Percentiles rank a stretch among this genome's conserved stretches.
Evolutionary conservation across 2,797 vertebrate species (phyloP).

Genomic region (Enteromius afrohamiltoni): DNA sequence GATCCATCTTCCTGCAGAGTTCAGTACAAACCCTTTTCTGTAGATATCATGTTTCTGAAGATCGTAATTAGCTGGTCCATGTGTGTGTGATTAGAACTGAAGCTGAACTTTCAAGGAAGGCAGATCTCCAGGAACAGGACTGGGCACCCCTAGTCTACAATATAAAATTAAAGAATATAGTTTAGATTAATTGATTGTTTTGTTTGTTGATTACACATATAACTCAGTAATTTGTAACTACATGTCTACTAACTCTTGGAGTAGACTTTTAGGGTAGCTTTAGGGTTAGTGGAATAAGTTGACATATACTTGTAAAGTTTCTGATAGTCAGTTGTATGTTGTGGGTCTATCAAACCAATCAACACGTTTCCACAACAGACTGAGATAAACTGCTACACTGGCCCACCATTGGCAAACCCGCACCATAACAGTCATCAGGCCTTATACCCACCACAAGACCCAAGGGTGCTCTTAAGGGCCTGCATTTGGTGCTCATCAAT

Average conservation of each 20-base stretch:
- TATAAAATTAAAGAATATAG: background rate
- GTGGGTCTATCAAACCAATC: background rate
- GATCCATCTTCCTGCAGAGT: background rate
- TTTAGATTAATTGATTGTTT: background rate
- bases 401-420: constrained; percentile 73
- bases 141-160: background rate
- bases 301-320: too few relatives aligned
- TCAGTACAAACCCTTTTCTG: background rate
- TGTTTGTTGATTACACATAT: too few relatives aligned
- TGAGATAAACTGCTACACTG: constrained; percentile 67
- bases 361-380: background rate
- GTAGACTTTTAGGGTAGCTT: too few relatives aligned
- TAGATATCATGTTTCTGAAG: background rate
- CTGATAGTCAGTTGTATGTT: too few relatives aligned
- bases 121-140: background rate
- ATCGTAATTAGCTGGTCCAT: background rate
- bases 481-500: constrained; percentile 64
- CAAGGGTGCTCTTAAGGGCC: constrained; percentile 47
- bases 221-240: too few relatives aligned
- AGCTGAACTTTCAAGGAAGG: background rate
- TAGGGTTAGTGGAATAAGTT: too few relatives aligned
- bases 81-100: background rate
- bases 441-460: constrained; percentile 62
- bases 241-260: too few relatives aligned
- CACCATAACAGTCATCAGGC: constrained; percentile 59